These are phyloP conservation scores for Cynoglossus semilaevis DNA, from an alignment of 2,113 vertebrate genomes.

Conservation along the genomic window DNA sequence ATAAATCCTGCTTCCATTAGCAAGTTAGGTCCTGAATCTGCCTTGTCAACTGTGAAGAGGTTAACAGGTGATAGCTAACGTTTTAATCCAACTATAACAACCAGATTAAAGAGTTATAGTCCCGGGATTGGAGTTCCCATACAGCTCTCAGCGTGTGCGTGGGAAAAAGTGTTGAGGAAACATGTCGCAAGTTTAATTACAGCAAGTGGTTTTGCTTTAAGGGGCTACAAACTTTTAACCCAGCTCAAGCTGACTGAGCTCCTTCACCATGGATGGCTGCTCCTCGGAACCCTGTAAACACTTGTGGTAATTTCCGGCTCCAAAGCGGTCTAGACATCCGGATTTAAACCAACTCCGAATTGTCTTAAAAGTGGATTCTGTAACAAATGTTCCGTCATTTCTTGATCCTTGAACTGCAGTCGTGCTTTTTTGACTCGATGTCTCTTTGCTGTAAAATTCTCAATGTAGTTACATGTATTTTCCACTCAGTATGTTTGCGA, in stretches of 20 bases:
- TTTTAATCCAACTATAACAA: constrained; percentile 77
- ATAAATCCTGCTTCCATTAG: constrained; percentile 38
- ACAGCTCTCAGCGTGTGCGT: constrained; percentile 34
- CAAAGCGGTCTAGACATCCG: background rate
- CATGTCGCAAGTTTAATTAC: constrained; percentile 26
- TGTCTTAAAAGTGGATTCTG: background rate
- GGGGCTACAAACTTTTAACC: constrained; percentile 27
- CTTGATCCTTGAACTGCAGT: too few species aligned
- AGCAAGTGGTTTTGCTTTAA: constrained; percentile 33
- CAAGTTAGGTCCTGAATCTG: constrained; percentile 46
- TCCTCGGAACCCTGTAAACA: constrained; percentile 24
- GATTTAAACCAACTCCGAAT: constrained; percentile 7
- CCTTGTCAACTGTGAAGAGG: constrained; percentile 47
- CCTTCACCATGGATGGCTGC: constrained; percentile 15
- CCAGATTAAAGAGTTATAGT: constrained; percentile 50
- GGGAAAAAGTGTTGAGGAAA: constrained; percentile 18
- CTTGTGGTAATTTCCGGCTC: constrained; percentile 4
- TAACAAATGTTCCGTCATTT: background rate
- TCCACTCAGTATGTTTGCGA: too few species aligned
- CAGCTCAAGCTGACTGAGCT: constrained; percentile 15
- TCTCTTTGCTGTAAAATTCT: too few species aligned
- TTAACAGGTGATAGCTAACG: constrained; percentile 65
- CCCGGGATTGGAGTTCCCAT: constrained; percentile 31
- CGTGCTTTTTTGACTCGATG: too few species aligned
- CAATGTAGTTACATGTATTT: too few species aligned